Percentiles rank a stretch among this genome's conserved stretches.
Conservation (phyloP, 1,140 invertebrate species). For the Cryptotermes secundus region DNA sequence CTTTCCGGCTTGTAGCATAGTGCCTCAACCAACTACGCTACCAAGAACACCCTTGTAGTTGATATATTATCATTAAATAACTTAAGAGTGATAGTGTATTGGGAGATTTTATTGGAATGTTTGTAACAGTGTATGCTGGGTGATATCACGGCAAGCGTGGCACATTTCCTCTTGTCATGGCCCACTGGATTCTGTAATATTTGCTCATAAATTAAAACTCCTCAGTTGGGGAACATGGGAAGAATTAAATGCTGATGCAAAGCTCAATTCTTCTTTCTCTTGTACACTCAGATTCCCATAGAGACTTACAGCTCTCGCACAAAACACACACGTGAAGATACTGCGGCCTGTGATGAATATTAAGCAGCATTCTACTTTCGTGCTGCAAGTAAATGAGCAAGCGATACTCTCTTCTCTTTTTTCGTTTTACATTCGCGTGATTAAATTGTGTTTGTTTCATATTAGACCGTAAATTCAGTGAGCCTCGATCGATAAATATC, state of each 20-base stretch:
- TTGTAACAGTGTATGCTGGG: background rate
- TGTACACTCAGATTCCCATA: background rate
- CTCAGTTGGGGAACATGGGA: constrained; percentile 3
- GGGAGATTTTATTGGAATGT: background rate
- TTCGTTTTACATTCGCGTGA: background rate
- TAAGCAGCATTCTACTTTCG: constrained; percentile 10
- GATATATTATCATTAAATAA: too few relatives aligned
- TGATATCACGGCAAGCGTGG: background rate
- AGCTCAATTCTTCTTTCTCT: background rate
- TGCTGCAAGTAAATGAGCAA: background rate
- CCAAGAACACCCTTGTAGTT: too few relatives aligned
- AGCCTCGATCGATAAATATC: background rate
- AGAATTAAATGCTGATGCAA: constrained; percentile 17
- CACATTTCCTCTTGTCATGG: background rate
- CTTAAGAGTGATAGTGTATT: too few relatives aligned
- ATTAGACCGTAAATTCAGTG: background rate
- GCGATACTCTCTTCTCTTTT: background rate
- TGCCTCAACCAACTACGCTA: too few relatives aligned
- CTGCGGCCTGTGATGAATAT: background rate
- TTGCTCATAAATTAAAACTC: constrained; percentile 6
- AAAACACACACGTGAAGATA: too few relatives aligned
- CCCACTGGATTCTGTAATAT: background rate
- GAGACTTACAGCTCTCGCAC: background rate
- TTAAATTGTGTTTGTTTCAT: background rate
- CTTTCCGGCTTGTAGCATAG: too few relatives aligned